phyloP scores from a whole-genome alignment of 2,113 vertebrate genomes.

The Pyrgilauda ruficollis region DNA sequence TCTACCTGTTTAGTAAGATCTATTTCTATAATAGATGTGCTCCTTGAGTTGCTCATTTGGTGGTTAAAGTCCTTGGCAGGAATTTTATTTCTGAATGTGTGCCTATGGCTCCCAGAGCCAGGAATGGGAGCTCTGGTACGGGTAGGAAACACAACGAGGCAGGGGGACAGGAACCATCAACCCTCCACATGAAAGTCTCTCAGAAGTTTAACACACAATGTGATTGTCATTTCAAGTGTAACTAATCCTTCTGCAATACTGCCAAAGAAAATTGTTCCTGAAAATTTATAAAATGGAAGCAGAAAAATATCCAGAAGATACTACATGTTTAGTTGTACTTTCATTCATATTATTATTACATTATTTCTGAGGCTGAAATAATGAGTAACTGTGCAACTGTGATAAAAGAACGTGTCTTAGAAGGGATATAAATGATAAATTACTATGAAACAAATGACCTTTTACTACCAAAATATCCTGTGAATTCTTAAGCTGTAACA shows the following conservation, averaged over 20 bases:
- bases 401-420: neutral
- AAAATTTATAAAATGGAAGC: neutral
- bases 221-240: neutral
- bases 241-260: neutral
- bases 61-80: neutral
- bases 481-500: neutral
- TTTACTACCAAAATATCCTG: constrained; percentile 15
- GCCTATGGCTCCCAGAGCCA: neutral
- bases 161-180: neutral
- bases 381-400: neutral
- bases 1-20: neutral
- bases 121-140: neutral
- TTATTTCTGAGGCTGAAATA: neutral
- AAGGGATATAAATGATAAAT: neutral
- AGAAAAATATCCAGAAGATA: neutral
- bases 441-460: neutral
- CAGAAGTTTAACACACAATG: neutral
- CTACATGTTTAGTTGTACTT: neutral
- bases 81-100: neutral
- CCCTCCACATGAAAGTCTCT: neutral
- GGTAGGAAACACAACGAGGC: neutral
- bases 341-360: neutral
- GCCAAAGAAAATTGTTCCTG: neutral
- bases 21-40: neutral
- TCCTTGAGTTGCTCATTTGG: neutral